phyloP scores from a whole-genome alignment of 2,888 invertebrate genomes.

The Limnephilus marmoratus region DNA sequence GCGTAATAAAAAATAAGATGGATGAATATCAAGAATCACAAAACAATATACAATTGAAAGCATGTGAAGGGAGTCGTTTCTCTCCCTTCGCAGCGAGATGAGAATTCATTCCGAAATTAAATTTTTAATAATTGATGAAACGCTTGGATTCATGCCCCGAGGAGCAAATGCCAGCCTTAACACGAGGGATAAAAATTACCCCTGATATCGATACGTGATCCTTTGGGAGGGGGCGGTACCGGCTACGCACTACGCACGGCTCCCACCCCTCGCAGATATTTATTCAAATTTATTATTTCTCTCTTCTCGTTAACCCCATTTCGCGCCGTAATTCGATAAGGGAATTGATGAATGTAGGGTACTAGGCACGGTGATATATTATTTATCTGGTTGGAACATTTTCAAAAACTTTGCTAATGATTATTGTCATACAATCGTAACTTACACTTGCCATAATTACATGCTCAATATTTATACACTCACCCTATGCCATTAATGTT shows the following conservation, averaged over 20 bases:
- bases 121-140: conserved; percentile 66
- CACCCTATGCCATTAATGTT: neutral
- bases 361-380: conserved; percentile 39
- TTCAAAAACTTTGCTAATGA: conserved; percentile 44
- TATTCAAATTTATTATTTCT: conserved; percentile 56
- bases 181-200: conserved; percentile 64
- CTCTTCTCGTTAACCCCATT: conserved; percentile 52
- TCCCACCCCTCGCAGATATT: conserved; percentile 47
- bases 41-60: neutral
- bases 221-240: neutral
- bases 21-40: neutral
- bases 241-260: conserved; percentile 22
- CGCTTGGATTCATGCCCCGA: conserved; percentile 48
- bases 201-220: conserved; percentile 62
- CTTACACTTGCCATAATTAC: neutral
- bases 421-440: neutral
- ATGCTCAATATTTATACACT: neutral
- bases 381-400: conserved; percentile 40
- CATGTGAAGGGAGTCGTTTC: neutral
- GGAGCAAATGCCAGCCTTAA: conserved; percentile 52
- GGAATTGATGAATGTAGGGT: conserved; percentile 54
- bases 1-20: neutral
- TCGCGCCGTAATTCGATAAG: conserved; percentile 52
- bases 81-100: conserved; percentile 46
- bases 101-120: conserved; percentile 64